A percentile compares a stretch with the other conserved stretches of the same genome.
phyloP scores from a whole-genome alignment of 2,888 invertebrate species.

The Heliconius hortense region DNA sequence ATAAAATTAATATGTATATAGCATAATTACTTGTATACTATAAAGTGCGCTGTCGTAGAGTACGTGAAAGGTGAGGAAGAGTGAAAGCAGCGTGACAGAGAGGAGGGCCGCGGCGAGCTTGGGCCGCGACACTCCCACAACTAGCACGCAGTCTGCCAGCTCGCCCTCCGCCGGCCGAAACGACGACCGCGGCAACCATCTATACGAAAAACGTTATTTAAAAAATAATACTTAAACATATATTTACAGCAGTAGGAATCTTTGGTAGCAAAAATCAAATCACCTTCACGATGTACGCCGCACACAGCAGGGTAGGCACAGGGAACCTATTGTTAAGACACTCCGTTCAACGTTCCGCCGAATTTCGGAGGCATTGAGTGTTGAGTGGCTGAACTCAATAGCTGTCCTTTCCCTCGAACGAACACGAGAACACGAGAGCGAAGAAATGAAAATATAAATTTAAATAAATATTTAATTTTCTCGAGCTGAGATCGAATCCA shows the following conservation, averaged over 20 bases:
- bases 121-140: constrained; percentile 92
- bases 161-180: constrained; percentile 93
- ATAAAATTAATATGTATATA: background rate
- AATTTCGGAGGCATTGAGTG: too few relatives aligned
- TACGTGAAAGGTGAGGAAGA: constrained; percentile 92
- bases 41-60: constrained; percentile 92
- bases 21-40: constrained; percentile 84
- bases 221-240: background rate
- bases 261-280: too few relatives aligned
- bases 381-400: too few relatives aligned
- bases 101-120: constrained; percentile 91
- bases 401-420: too few relatives aligned
- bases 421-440: too few relatives aligned
- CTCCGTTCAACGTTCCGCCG: too few relatives aligned
- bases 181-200: constrained; percentile 91
- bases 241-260: background rate
- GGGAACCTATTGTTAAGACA: too few relatives aligned
- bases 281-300: too few relatives aligned
- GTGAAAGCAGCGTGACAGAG: constrained; percentile 89
- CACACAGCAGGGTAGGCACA: too few relatives aligned
- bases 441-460: too few relatives aligned
- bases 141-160: constrained; percentile 91
- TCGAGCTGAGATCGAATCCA: too few relatives aligned
- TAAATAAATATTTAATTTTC: too few relatives aligned
- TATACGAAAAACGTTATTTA: constrained; percentile 54